Base-by-base conservation (phyloP, 53 echinoderm and acorn worm genomes). In the Stichopus horrens region DNA sequence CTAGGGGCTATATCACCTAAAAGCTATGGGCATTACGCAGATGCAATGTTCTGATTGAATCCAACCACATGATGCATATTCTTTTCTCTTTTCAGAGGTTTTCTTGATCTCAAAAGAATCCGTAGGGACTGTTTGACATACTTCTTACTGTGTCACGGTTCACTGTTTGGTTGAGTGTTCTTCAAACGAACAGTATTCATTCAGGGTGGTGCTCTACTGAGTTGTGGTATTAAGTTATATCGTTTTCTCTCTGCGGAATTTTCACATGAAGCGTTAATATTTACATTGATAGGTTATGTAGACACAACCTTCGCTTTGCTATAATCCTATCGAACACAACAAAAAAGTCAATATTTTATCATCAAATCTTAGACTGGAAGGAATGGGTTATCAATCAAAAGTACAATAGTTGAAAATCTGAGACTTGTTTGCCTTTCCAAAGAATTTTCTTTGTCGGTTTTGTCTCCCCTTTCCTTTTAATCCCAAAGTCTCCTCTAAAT, bases 321-420 rank as follows among this genome's bases (percentile, higher is more conserved):
- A 66, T 67, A 85, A 67, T 85, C 79, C 79, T 37, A 85, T 85
- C 68, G 65, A 37, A 85, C 85, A 63, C 63, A 37, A 37, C 58
- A 59, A 85, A 65, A 85, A 58, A 63, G 85, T 85, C 85, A 85
- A 85, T 85, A 85, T 85, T 85, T 85, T 85, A 57, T 67, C 85
- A 65, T 21, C 85, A 85, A 85, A 66, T 67, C 52, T 59, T 85
- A 52, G 23, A 18, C 5, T 85, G 85, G 85, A 85, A 66, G 85
- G 58, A 85, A 85, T 52, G 52, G 79, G 79, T 79, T 52, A 85
- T 85, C 85, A 66, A 85, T 85, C 59, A 85, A 63, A 21, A 23
- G 52, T 63, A 85, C 85, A 85, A 85, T 85, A 59, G 85, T 52
- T 21, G 8, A 10, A 66, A 66, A 85, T 59, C 68, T 52, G 67